Evolutionary conservation across 30 jellyfish, hydroid and myxozoan genomes (phyloP).

Genomic region (Aurelia coerulea): DNA sequence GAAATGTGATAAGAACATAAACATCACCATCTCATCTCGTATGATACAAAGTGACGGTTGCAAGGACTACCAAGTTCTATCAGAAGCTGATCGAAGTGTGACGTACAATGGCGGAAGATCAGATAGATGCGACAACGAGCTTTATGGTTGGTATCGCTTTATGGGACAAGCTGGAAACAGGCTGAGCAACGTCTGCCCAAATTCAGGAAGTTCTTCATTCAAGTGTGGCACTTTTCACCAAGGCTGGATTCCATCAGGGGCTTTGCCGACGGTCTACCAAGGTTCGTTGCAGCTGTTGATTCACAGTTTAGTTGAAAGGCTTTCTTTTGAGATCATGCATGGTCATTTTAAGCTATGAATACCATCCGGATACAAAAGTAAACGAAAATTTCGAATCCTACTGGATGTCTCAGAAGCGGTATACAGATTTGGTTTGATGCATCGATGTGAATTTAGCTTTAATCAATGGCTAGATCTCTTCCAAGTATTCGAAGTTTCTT

Average conservation of each 20-base stretch:
- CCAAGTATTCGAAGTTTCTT: no score
- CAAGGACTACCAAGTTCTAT: slow-evolving; percentile 33
- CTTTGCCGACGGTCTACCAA: slow-evolving; percentile 14
- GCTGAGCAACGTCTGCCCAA: slow-evolving; percentile 59
- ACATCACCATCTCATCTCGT: no score
- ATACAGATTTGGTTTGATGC: no score
- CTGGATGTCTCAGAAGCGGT: no score
- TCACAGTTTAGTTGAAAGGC: not conserved
- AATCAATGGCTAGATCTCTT: no score
- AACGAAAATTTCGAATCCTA: no score
- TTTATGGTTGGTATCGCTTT: slow-evolving; percentile 87
- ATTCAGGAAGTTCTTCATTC: slow-evolving; percentile 33
- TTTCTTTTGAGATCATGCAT: no score
- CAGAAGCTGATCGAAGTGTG: slow-evolving; percentile 60
- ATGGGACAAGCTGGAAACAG: slow-evolving; percentile 63
- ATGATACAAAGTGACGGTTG: slow-evolving; percentile 30
- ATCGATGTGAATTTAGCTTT: no score
- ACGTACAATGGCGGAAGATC: slow-evolving; percentile 36
- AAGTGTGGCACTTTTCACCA: slow-evolving; percentile 85
- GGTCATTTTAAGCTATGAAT: no score
- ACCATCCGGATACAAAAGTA: no score
- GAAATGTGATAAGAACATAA: no score
- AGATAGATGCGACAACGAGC: slow-evolving; percentile 62
- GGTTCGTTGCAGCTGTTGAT: slow-evolving; percentile 7
- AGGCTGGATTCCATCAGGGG: slow-evolving; percentile 74